Evolutionary conservation across 2,888 invertebrate species (phyloP).

Genomic region (Thalpophila matura): DNA sequence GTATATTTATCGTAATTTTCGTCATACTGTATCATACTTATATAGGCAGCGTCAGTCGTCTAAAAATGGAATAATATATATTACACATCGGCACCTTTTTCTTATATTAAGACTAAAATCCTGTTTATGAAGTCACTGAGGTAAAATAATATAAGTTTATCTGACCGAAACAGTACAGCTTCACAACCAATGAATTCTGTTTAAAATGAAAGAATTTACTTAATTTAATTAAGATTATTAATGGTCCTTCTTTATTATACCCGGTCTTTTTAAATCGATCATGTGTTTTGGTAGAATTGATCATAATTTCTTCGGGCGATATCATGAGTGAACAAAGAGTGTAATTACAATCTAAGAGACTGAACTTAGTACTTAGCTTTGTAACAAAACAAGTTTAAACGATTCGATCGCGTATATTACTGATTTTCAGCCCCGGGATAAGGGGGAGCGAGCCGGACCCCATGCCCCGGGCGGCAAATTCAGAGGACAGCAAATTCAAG

Average conservation of each 20-base stretch:
- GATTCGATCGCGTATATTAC: no score
- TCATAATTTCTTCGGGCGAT: no score
- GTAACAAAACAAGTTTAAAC: no score
- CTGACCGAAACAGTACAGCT: background rate
- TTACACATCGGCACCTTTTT: background rate
- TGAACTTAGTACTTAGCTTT: no score
- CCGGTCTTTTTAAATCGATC: background rate
- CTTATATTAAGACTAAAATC: background rate
- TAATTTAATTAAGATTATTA: constrained; percentile 45
- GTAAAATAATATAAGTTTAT: background rate
- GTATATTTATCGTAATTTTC: background rate
- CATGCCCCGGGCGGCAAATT: no score
- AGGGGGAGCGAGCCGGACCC: no score
- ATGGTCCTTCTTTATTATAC: background rate
- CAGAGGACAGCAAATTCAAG: no score
- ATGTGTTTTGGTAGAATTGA: background rate
- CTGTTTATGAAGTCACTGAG: constrained; percentile 2
- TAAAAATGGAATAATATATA: background rate
- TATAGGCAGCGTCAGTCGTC: background rate
- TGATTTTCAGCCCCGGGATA: no score
- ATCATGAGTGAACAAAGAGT: no score
- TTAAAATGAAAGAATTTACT: constrained; percentile 8
- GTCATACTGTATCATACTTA: no score
- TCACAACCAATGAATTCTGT: constrained; percentile 9
- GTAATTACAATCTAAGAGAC: no score